phyloP scores from a whole-genome alignment of 1,140 invertebrate species.

The roundworm (Caenorhabditis elegans) region WBcel235 BX284605.5:6838001-6838500 shows the following conservation, averaged over 20 bases:
- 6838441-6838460: neutral
- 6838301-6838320: constrained; percentile 26
- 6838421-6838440: neutral
- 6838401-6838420: neutral
- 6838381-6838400: neutral
- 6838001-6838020: constrained; percentile 17
- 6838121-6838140: constrained; percentile 13
- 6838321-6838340: constrained; percentile 22
- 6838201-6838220: constrained; percentile 3
- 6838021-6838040: constrained; percentile 7
- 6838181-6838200: neutral
- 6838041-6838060: neutral
- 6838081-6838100: too few relatives aligned
- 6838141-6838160: constrained; percentile 14
- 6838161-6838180: neutral
- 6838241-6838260: neutral
- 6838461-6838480: neutral
- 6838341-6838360: constrained; percentile 28
- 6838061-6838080: too few relatives aligned
- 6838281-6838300: neutral
- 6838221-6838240: constrained; percentile 13
- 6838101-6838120: constrained; percentile 2
- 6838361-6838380: constrained; percentile 6
- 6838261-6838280: neutral
- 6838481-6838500: neutral